Evolutionary conservation across 2,888 invertebrate genomes (phyloP).

Genomic region (Patella caerulea): DNA sequence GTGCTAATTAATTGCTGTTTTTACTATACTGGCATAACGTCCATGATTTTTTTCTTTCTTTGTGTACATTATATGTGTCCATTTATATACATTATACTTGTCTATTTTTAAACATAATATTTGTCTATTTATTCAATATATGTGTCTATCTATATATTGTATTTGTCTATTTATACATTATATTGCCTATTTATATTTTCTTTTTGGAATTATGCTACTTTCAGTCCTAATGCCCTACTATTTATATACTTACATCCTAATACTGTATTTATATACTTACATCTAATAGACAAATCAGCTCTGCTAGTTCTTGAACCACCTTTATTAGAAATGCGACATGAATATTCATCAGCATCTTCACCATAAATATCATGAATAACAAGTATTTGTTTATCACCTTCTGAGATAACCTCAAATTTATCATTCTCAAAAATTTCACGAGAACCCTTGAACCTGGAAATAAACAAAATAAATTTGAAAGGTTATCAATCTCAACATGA

Average conservation of each 20-base stretch:
- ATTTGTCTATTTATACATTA: no score
- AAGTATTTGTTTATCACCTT: slow-evolving; percentile 87
- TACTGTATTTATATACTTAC: slow-evolving; percentile 78
- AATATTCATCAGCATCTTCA: slow-evolving; percentile 99
- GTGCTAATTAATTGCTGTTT: neutral
- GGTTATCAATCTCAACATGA: neutral
- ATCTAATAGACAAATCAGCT: slow-evolving; percentile 95
- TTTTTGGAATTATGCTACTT: no score
- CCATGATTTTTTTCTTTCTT: no score
- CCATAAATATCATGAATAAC: slow-evolving; percentile 94
- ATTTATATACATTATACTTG: no score
- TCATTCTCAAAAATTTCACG: slow-evolving; percentile 93
- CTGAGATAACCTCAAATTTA: slow-evolving; percentile 91
- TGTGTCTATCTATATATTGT: no score
- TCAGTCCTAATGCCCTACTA: no score
- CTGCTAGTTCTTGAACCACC: slow-evolving; percentile 96
- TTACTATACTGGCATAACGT: no score
- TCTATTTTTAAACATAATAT: no score
- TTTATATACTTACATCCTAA: slow-evolving; percentile 80
- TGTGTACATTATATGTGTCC: no score
- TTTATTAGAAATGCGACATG: slow-evolving; percentile 93
- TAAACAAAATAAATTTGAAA: slow-evolving; percentile 5
- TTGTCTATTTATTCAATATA: no score
- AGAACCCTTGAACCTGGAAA: slow-evolving; percentile 88
- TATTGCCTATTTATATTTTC: no score